Percentiles rank a stretch among this genome's conserved stretches.
These are phyloP conservation scores for Lineus longissimus DNA, from an alignment of 1,140 invertebrate genomes.

Conservation along the genomic window DNA sequence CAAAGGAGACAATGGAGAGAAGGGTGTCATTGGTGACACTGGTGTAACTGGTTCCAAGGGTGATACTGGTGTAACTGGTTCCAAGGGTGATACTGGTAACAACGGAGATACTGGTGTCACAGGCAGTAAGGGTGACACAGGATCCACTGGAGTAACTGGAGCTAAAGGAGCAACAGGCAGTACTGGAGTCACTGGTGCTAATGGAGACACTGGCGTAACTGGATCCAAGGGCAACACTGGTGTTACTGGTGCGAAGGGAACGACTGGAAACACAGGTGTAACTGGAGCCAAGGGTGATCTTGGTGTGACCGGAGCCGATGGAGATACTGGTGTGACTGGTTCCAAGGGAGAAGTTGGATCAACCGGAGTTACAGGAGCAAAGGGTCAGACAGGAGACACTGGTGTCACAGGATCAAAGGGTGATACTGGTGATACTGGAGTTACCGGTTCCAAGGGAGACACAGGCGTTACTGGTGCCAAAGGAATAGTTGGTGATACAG, in stretches of 20 bases:
- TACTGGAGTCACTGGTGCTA: constrained; percentile 11
- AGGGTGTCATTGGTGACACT: constrained; percentile 10
- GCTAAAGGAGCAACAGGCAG: constrained; percentile 11
- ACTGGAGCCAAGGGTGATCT: constrained; percentile 1
- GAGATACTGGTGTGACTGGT: constrained; percentile 1
- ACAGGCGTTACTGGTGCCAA: constrained; percentile 24
- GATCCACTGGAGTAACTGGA: constrained; percentile 14
- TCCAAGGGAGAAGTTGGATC: neutral
- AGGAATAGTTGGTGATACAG: constrained; percentile 23
- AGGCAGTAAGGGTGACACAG: constrained; percentile 12
- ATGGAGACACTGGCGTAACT: constrained; percentile 1
- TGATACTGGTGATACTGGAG: neutral
- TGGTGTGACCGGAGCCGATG: constrained; percentile 1
- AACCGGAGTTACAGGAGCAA: constrained; percentile 5
- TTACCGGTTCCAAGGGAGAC: neutral
- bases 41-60: constrained; percentile 12
- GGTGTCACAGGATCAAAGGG: constrained; percentile 5
- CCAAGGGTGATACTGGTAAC: neutral
- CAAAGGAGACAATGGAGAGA: neutral
- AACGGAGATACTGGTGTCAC: constrained; percentile 9
- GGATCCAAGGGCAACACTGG: constrained; percentile 2
- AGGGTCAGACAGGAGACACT: neutral
- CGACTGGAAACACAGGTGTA: neutral
- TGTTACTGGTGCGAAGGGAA: neutral
- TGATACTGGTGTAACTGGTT: constrained; percentile 7